Evolutionary conservation across 2,797 vertebrate species (phyloP).

Genomic region (Xiphorhynchus erythropygius): DNA sequence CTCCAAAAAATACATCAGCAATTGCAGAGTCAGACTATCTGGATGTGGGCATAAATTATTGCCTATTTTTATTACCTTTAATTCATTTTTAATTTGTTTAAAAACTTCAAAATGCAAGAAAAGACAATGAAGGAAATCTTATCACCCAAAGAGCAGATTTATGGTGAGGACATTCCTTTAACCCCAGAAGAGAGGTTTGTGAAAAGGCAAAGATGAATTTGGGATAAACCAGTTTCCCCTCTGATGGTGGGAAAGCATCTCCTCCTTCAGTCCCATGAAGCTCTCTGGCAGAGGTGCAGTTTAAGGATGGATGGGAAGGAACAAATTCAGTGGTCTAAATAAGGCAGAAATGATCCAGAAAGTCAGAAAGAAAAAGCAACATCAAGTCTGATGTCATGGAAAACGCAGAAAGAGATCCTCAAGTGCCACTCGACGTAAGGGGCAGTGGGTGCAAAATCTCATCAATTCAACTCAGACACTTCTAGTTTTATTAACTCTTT

Average conservation of each 20-base stretch:
- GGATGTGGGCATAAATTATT: background rate
- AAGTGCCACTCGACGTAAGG: accelerated
- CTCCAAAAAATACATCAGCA: background rate
- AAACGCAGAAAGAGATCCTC: background rate
- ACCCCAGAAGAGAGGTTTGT: background rate
- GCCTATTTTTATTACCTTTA: background rate
- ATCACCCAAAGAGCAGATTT: background rate
- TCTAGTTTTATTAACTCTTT: background rate
- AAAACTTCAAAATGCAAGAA: background rate
- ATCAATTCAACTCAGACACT: background rate
- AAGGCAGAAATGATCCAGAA: background rate
- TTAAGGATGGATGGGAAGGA: background rate
- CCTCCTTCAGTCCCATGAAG: background rate
- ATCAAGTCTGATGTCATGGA: background rate
- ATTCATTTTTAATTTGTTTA: background rate
- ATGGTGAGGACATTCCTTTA: background rate
- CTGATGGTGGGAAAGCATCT: background rate
- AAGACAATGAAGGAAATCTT: background rate
- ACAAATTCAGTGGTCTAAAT: background rate
- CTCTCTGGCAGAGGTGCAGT: background rate
- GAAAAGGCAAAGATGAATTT: background rate
- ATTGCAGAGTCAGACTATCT: background rate
- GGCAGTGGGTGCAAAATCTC: background rate
- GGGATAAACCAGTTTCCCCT: background rate
- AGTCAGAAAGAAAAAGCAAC: background rate